These are phyloP conservation scores for Percopsis transmontana DNA, from an alignment of 2,113 vertebrate species.

Conservation along the genomic window DNA sequence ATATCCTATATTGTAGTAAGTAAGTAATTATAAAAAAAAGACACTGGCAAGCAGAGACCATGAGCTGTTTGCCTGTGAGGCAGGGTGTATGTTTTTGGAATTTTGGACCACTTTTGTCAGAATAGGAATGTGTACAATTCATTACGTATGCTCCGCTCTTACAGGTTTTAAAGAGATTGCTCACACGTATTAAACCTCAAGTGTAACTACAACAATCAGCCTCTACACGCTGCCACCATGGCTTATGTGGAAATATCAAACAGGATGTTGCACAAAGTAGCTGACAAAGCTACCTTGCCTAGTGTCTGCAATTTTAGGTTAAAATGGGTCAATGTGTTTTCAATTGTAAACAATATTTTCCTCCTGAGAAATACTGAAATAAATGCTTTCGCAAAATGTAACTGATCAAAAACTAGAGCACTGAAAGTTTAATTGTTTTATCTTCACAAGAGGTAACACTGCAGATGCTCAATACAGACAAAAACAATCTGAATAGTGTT, in stretches of 20 bases:
- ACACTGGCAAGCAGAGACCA: slow-evolving; percentile 55
- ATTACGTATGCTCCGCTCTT: background rate
- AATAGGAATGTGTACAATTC: background rate
- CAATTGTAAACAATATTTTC: too few species aligned
- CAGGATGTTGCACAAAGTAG: slow-evolving; percentile 54
- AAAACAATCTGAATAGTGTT: slow-evolving; percentile 80
- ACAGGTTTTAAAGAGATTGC: too few species aligned
- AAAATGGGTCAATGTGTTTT: slow-evolving; percentile 47
- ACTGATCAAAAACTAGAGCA: background rate
- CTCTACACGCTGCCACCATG: background rate
- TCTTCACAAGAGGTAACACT: slow-evolving; percentile 80
- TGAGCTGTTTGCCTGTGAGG: slow-evolving; percentile 30
- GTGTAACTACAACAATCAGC: background rate
- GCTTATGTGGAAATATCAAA: slow-evolving; percentile 12
- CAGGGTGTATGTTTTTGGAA: background rate
- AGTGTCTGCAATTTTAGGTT: slow-evolving; percentile 34
- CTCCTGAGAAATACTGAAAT: too few species aligned
- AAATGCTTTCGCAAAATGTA: background rate
- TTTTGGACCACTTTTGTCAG: slow-evolving; percentile 9
- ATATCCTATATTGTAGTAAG: too few species aligned
- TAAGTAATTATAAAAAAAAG: too few species aligned
- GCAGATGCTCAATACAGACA: slow-evolving; percentile 84
- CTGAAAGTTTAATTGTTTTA: slow-evolving; percentile 71
- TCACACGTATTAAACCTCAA: background rate
- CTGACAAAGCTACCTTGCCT: slow-evolving; percentile 46